phyloP scores from a whole-genome alignment of 2,113 vertebrate genomes.

The Passerina amoena region DNA sequence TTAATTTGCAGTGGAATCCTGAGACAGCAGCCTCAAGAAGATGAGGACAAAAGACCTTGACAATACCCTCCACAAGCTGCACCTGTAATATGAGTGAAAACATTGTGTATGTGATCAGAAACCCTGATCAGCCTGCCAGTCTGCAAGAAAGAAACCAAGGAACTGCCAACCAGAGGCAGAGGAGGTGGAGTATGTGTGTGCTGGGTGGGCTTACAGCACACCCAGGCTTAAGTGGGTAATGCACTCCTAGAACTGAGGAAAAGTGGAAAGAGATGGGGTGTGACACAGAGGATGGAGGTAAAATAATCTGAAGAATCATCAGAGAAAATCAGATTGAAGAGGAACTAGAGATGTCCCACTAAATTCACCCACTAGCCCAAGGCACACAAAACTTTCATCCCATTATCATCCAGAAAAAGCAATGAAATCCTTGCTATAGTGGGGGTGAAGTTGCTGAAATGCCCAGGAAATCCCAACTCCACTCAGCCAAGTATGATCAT shows the following conservation, averaged over 20 bases:
- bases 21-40: constrained; percentile 10
- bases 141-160: not conserved
- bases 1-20: constrained; percentile 10
- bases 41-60: constrained; percentile 47
- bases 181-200: not conserved
- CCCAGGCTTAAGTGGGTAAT: not conserved
- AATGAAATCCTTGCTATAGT: not conserved
- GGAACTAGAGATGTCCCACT: not conserved
- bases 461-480: not conserved
- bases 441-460: not conserved
- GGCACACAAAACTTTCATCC: not conserved
- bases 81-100: constrained; percentile 35
- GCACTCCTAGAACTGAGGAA: not conserved
- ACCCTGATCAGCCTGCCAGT: not conserved
- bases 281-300: not conserved
- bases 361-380: not conserved
- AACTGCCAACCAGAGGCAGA: not conserved
- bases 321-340: not conserved
- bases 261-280: not conserved
- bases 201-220: not conserved
- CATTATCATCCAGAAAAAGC: not conserved
- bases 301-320: not conserved
- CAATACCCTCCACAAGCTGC: constrained; percentile 33
- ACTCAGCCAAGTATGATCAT: accelerated
- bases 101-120: constrained; percentile 53